These are phyloP conservation scores for Semicossyphus pulcher DNA, from an alignment of 2,113 vertebrate genomes.

Conservation along the genomic window DNA sequence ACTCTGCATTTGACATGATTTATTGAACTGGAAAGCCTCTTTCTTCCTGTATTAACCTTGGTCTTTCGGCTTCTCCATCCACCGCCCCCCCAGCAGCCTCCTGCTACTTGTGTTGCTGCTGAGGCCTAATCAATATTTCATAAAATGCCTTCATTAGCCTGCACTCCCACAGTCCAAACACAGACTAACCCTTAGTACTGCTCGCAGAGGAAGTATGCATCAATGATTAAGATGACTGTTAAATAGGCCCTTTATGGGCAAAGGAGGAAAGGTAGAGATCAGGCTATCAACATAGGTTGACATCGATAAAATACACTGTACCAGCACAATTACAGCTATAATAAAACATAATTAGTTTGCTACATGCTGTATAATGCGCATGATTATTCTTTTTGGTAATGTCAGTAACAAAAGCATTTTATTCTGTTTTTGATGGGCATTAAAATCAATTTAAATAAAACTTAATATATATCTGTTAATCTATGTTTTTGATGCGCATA, in stretches of 20 bases:
- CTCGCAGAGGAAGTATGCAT: conserved; percentile 60
- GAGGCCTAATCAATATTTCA: conserved; percentile 82
- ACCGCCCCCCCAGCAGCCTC: conserved; percentile 27
- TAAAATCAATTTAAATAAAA: too few species aligned
- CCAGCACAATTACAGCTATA: conserved; percentile 3
- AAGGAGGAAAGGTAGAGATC: conserved; percentile 36
- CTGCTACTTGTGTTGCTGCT: conserved; percentile 63
- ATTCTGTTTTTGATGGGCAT: too few species aligned
- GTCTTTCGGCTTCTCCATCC: conserved; percentile 52
- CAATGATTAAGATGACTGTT: conserved; percentile 61
- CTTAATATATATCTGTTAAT: too few species aligned
- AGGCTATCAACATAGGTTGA: conserved; percentile 20
- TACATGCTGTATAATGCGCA: too few species aligned
- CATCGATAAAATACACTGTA: conserved; percentile 28
- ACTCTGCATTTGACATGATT: conserved; percentile 70
- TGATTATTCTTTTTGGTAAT: too few species aligned
- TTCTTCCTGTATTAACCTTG: conserved; percentile 72
- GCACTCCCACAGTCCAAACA: conserved; percentile 68
- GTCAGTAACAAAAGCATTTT: too few species aligned
- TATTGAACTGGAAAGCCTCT: conserved; percentile 70
- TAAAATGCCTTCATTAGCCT: conserved; percentile 80
- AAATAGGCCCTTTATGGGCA: conserved; percentile 63
- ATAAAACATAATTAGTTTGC: not conserved
- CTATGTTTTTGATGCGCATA: too few species aligned
- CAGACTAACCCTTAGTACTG: conserved; percentile 40